Percentiles rank a stretch among this genome's conserved stretches.
Conservation (phyloP, 2,797 vertebrate species). For the Mycteria americana region DNA sequence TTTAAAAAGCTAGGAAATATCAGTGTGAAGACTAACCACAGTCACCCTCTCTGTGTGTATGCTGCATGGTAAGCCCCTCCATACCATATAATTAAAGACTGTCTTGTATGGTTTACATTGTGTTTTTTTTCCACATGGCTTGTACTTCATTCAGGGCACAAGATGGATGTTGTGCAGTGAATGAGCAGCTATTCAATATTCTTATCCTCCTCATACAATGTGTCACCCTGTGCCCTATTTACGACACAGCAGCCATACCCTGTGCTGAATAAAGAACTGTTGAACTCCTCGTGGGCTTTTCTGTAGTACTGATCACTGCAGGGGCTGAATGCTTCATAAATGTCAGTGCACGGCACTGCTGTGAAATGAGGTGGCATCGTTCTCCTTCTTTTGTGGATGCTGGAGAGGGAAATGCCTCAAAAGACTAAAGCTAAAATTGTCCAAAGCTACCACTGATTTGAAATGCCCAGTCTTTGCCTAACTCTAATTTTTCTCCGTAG, state of each 20-base stretch:
- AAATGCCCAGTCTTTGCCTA: neutral
- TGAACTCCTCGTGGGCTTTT: neutral
- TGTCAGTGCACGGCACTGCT: neutral
- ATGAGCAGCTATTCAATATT: constrained; percentile 58
- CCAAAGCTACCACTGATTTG: neutral
- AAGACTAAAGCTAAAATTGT: neutral
- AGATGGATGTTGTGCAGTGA: constrained; percentile 53
- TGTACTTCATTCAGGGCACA: constrained; percentile 32
- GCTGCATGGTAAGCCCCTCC: neutral
- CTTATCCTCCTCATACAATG: constrained; percentile 53
- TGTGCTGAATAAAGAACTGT: constrained; percentile 38
- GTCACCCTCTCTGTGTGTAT: neutral
- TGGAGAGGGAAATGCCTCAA: neutral
- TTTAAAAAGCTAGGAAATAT: neutral
- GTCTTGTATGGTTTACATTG: constrained; percentile 56
- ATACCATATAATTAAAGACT: neutral
- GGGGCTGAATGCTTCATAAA: neutral
- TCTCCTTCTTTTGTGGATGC: neutral
- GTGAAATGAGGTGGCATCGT: neutral
- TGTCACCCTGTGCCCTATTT: constrained; percentile 57
- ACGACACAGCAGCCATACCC: neutral
- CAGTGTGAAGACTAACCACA: neutral
- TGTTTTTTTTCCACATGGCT: constrained; percentile 40
- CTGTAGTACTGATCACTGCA: neutral
- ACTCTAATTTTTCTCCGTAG: neutral